Percentiles rank a stretch among this genome's conserved stretches.
Conservation (phyloP, 2,888 invertebrate species). For the Cephus rjabovi region DNA sequence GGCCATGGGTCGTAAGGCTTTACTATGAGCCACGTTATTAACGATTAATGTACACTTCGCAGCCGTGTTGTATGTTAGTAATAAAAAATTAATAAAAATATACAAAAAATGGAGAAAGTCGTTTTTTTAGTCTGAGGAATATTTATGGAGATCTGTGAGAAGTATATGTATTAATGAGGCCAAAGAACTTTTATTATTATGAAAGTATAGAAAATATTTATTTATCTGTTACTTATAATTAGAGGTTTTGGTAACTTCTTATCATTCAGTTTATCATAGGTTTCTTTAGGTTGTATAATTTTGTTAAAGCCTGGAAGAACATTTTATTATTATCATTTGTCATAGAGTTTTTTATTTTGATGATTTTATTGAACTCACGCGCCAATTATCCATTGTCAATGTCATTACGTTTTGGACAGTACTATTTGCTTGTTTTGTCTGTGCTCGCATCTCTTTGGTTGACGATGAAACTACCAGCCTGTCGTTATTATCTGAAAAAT, state of each 20-base stretch:
- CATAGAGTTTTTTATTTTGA: constrained; percentile 38
- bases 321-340: neutral
- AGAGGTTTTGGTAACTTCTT: constrained; percentile 6
- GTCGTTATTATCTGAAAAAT: constrained; percentile 39
- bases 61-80: constrained; percentile 51
- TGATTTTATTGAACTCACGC: constrained; percentile 67
- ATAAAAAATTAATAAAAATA: constrained; percentile 52
- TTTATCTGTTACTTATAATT: neutral
- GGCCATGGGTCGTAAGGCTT: constrained; percentile 3
- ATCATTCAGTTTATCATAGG: constrained; percentile 53
- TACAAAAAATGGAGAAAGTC: constrained; percentile 23
- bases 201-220: neutral
- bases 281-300: constrained; percentile 38
- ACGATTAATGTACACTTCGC: constrained; percentile 41
- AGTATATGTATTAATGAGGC: neutral
- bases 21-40: constrained; percentile 39
- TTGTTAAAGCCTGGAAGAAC: constrained; percentile 41
- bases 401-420: constrained; percentile 71
- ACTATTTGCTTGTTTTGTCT: constrained; percentile 28
- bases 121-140: constrained; percentile 6
- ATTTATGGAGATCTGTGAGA: neutral
- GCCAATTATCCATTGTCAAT: constrained; percentile 71
- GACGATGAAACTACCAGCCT: constrained; percentile 50
- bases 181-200: neutral
- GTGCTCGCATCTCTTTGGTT: constrained; percentile 46